Evolutionary conservation across 2,113 vertebrate species (phyloP), one percentile per base, ranked within the genome.

Genomic region (Phalacrocorax pelagicus): DNA sequence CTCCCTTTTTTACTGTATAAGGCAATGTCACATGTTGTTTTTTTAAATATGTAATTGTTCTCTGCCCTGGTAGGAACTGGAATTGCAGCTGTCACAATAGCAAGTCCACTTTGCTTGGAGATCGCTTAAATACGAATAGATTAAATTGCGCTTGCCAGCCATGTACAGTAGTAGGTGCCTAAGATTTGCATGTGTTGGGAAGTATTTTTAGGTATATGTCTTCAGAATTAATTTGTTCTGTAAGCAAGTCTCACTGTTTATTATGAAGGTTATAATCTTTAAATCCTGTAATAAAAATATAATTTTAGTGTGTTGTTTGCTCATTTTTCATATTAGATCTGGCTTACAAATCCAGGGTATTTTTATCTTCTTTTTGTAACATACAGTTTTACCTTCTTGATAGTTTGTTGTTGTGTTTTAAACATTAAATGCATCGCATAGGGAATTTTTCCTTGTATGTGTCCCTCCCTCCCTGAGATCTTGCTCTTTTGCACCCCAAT

Each of bases 401-500:
- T 73, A 34, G 23, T 72, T 26, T 44, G 34, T 38, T 32, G 12
- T 46, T 46, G 5, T 4, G 26, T 24, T 22, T 26, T 40, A 29
- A 36, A 61, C 7, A 16, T 51, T 16, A 82, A 70, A 62, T 62
- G 8, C 7, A 13, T 69, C 63, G n/a, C 7, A 27, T 61, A 47
- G 12, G 38, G 17, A 58, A 2, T 69, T 77, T 69, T 70, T 65
- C 24, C 80, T 92, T 51, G n/a, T 34, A 16, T 81, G 38, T 6
- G 13, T 88, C 27, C 11, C 26, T 85, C 15, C 10, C 23, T 77
- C 38, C 49, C 51, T 85, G 65, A 88, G 69, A 54, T 66, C 36
- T 83, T 96, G 74, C 15, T 91, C 44, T 96, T 96, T 94, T 94
- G 90, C 74, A 90, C 88, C 82, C 66, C 44, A 73, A 18, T 96